Conservation (phyloP, 2,888 invertebrate species). For the Phaonia tiefii region DNA sequence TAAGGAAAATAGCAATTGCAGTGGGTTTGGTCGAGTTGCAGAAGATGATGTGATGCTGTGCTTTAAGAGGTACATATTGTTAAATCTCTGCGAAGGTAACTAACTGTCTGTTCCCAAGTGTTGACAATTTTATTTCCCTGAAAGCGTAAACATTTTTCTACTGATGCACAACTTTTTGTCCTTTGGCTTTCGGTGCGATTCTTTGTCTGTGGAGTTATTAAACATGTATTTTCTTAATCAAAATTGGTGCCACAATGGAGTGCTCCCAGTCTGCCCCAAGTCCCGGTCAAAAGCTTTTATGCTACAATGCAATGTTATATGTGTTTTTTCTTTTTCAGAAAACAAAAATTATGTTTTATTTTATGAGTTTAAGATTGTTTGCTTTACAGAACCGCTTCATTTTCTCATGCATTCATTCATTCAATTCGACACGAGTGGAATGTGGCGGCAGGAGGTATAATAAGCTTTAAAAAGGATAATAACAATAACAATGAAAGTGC, state of each 20-base stretch:
- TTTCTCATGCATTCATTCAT: background rate
- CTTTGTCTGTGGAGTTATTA: background rate
- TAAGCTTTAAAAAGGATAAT: conserved; percentile 41
- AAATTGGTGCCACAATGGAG: no score
- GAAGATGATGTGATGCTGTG: no score
- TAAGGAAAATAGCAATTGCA: background rate
- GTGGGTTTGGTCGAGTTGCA: conserved; percentile 5
- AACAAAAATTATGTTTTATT: background rate
- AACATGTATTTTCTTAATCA: background rate
- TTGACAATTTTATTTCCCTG: conserved; percentile 5
- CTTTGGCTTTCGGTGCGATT: background rate
- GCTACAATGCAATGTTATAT: background rate
- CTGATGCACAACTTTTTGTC: conserved; percentile 5
- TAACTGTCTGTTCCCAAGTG: conserved; percentile 7
- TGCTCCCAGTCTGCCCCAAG: no score
- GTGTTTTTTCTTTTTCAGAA: background rate
- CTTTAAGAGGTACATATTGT: background rate
- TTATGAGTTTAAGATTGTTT: background rate
- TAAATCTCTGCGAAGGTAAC: no score
- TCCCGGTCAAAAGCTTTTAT: background rate
- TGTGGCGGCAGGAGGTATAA: conserved; percentile 14
- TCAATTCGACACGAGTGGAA: background rate
- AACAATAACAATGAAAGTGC: conserved; percentile 31
- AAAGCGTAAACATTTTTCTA: no score
- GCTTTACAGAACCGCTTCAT: background rate